Percentiles rank a stretch among this genome's conserved stretches.
Conservation (phyloP, 2,797 vertebrate genomes). For the Cossypha caffra region DNA sequence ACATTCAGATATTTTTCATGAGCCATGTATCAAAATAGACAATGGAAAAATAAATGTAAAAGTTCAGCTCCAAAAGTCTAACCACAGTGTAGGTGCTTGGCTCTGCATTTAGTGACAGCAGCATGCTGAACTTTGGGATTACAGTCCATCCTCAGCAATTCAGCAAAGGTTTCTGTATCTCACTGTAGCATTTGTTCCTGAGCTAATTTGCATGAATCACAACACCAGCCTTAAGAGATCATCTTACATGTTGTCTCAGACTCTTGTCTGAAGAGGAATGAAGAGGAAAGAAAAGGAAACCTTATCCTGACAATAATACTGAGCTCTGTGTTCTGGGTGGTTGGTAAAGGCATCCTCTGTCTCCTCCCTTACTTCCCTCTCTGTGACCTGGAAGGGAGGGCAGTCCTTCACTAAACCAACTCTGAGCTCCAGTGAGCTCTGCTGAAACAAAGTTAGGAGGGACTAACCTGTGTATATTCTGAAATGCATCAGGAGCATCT, state of each 20-base stretch:
- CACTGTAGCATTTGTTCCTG: background rate
- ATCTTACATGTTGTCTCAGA: background rate
- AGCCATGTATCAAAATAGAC: background rate
- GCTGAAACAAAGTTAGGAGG: background rate
- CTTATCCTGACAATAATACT: background rate
- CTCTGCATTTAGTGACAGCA: background rate
- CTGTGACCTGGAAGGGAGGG: background rate
- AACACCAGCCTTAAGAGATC: background rate
- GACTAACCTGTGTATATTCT: background rate
- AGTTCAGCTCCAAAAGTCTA: background rate
- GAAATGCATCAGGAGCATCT: background rate
- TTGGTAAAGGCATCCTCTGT: background rate
- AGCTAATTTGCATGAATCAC: background rate
- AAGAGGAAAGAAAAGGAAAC: background rate
- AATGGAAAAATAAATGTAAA: background rate
- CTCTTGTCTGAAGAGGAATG: background rate
- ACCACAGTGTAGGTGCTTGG: background rate
- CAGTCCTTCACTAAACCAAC: background rate
- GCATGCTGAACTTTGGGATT: background rate
- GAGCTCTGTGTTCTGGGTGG: fast-evolving
- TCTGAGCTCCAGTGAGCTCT: background rate
- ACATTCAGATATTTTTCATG: background rate
- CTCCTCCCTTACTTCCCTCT: background rate
- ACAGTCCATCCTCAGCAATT: background rate
- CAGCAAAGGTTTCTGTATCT: background rate